These are phyloP conservation scores for Neosilurus mollespiculum DNA, from an alignment of 2,797 vertebrate species.

Conservation along the genomic window DNA sequence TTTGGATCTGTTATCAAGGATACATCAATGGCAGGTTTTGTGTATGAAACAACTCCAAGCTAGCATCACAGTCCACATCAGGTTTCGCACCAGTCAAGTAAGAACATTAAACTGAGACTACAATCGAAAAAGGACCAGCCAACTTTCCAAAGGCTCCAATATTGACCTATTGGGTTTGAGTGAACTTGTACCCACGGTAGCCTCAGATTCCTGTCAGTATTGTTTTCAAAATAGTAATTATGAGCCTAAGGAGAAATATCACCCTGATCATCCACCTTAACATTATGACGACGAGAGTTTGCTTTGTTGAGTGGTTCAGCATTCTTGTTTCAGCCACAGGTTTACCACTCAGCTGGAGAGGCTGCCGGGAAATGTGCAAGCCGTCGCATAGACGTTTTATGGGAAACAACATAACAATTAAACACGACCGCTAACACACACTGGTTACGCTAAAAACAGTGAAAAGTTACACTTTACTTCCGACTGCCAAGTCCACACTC, in stretches of 20 bases:
- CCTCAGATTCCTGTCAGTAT: not conserved
- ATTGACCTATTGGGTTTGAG: not conserved
- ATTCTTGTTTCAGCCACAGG: slow-evolving; percentile 28
- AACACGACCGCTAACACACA: slow-evolving; percentile 13
- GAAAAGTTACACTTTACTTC: slow-evolving; percentile 32
- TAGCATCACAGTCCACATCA: not conserved
- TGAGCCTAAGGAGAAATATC: not conserved
- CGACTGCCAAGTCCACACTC: slow-evolving; percentile 12
- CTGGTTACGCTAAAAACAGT: slow-evolving; percentile 34
- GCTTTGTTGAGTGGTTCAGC: not conserved
- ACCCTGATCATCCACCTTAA: not conserved
- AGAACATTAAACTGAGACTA: not conserved
- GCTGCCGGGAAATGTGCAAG: slow-evolving; percentile 11
- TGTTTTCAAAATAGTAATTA: not conserved
- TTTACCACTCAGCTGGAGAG: slow-evolving; percentile 34
- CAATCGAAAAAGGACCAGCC: not conserved
- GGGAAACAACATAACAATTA: slow-evolving; percentile 15
- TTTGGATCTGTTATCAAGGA: not conserved
- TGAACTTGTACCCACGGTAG: not conserved
- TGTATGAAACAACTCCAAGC: not conserved
- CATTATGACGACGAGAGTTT: not conserved
- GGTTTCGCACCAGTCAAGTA: not conserved
- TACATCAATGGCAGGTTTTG: not conserved
- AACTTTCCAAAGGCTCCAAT: not conserved
- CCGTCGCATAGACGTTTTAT: slow-evolving; percentile 3